Base-by-base conservation (phyloP, 2,888 invertebrate genomes). In the Myathropa florea region DNA sequence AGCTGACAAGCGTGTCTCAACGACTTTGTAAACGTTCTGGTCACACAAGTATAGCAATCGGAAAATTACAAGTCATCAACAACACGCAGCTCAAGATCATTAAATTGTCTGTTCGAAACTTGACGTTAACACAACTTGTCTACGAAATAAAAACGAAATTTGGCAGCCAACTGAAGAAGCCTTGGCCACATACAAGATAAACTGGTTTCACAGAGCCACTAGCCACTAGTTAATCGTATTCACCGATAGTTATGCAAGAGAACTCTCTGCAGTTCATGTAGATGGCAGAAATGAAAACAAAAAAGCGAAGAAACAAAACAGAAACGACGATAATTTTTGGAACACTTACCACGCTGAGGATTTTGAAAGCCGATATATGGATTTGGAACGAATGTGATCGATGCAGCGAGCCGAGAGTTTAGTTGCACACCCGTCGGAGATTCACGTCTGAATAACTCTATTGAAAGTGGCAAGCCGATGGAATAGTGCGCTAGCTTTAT, bases 381-480 rank as follows among this genome's bases (percentile, higher is more conserved):
- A 33, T 53, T 21, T 4, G 28, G 26, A 33, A 33, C 18, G 46
- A 46, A 18, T 46, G 18, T 2, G 46, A 18, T 2, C 46, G n/a
- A 18, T 46, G 46, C 18, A 46, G 18, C 18, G 46, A n/a, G 18
- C 46, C 59, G 21, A 65, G 14, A 39, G 14, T 28, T 14, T 55
- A 18, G 61, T 12, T 24, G 60, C 72, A 24, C 67, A 28, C 36
- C 39, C 71, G 61, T 39, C 59, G 39, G 24, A 55, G 36, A 21
- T 72, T 71, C 67, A 77, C 83, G 78, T 64, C 46, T 67, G 71
- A 72, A 70, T 60, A 71, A 70, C 60, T 78, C 55, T 39, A 75
- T 33, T 61, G 70, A 83, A 65, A 86, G 77, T 86, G 83, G 61
- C 78, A 79, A 79, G 86, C 71, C 78, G 64, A 59, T 71, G 67